phyloP scores from a whole-genome alignment of 2,113 vertebrate genomes.

The Salvelinus sp. region DNA sequence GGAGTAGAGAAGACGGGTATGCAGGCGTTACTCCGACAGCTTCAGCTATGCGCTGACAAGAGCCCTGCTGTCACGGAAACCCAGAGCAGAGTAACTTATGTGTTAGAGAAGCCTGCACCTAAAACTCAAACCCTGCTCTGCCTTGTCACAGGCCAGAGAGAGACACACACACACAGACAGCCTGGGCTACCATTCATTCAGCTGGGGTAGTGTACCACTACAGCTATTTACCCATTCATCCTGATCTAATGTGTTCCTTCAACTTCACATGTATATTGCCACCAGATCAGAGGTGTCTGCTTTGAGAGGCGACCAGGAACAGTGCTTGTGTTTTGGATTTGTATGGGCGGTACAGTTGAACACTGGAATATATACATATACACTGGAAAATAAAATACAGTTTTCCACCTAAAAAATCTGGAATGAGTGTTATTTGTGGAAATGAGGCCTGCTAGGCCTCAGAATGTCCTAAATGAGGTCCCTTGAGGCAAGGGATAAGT shows the following conservation, averaged over 20 bases:
- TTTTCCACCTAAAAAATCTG: conserved; percentile 27
- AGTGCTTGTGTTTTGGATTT: conserved; percentile 25
- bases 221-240: conserved; percentile 33
- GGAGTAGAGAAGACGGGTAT: conserved; percentile 1
- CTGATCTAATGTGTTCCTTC: not conserved
- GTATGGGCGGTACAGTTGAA: conserved; percentile 24
- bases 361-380: not conserved
- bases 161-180: conserved; percentile 17
- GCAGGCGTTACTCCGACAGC: conserved; percentile 20
- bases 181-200: conserved; percentile 15
- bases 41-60: conserved; percentile 26
- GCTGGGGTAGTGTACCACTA: conserved; percentile 3
- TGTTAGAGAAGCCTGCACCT: conserved; percentile 20
- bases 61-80: conserved; percentile 25
- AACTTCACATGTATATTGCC: conserved; percentile 29
- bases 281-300: conserved; percentile 10
- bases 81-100: conserved; percentile 16
- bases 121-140: conserved; percentile 16
- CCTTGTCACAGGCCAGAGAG: conserved; percentile 20
- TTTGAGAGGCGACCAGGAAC: conserved; percentile 12
- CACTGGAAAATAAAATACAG: not conserved
- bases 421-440: conserved; percentile 23
- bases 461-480: conserved; percentile 39
- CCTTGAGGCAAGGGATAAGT: conserved; percentile 38
- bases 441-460: conserved; percentile 17